Evolutionary conservation across 2,888 invertebrate species (phyloP).

Genomic region (Eurytoma californica): DNA sequence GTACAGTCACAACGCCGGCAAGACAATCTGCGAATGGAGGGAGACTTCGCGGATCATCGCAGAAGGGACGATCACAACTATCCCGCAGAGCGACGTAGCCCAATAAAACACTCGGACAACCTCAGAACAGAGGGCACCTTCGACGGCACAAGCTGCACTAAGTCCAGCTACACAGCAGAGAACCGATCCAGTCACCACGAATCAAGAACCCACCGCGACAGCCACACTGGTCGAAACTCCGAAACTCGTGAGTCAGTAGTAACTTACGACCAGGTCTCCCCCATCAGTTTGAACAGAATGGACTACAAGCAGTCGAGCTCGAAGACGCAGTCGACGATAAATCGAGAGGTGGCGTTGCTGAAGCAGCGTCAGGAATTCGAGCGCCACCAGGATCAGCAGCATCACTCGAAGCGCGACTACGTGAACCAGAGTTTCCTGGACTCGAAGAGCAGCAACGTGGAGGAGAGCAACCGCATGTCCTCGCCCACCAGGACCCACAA

Average conservation of each 20-base stretch:
- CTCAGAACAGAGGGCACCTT: conserved; percentile 76
- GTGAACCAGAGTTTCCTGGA: conserved; percentile 59
- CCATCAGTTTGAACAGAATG: conserved; percentile 73
- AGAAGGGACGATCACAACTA: conserved; percentile 78
- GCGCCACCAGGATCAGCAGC: conserved; percentile 59
- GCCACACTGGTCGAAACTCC: conserved; percentile 78
- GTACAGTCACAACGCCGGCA: conserved; percentile 75
- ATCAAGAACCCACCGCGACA: conserved; percentile 77
- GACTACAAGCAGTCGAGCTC: conserved; percentile 21
- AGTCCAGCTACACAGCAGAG: conserved; percentile 78
- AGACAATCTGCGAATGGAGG: conserved; percentile 73
- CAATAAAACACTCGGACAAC: conserved; percentile 69
- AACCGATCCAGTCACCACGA: conserved; percentile 76
- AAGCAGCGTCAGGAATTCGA: conserved; percentile 47
- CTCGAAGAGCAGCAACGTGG: conserved; percentile 54
- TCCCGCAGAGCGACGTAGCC: conserved; percentile 62
- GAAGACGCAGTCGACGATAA: conserved; percentile 55
- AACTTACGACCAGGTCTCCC: conserved; percentile 74
- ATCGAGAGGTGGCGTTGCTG: conserved; percentile 60
- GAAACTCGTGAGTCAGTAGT: conserved; percentile 60
- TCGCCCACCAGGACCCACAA: conserved; percentile 77
- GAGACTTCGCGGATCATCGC: conserved; percentile 78
- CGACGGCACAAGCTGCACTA: conserved; percentile 75
- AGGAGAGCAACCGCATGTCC: conserved; percentile 66
- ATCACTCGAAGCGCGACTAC: conserved; percentile 64